A percentile compares a stretch with the other conserved stretches of the same genome.
Evolutionary conservation across 2,888 invertebrate genomes (phyloP).

Genomic region (Plutella xylostella): DNA sequence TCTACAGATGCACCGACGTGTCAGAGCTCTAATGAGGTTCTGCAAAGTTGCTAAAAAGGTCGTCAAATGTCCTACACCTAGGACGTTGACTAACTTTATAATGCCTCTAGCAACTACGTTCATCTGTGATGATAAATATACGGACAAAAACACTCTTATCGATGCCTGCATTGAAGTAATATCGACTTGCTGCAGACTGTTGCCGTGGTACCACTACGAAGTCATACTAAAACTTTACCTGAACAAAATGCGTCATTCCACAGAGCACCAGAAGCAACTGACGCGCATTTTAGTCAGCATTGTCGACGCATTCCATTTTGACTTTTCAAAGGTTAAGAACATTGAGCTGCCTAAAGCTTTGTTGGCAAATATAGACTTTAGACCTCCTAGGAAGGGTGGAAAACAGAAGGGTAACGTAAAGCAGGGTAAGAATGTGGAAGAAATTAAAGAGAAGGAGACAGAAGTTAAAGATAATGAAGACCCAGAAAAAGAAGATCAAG

Average conservation of each 20-base stretch:
- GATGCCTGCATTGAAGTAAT: slow-evolving; percentile 88
- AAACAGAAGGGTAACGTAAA: slow-evolving; percentile 20
- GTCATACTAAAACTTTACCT: slow-evolving; percentile 85
- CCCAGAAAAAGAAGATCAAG: not conserved
- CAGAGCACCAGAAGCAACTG: slow-evolving; percentile 85
- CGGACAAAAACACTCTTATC: slow-evolving; percentile 81
- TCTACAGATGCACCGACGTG: slow-evolving; percentile 86
- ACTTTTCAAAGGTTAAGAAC: slow-evolving; percentile 74
- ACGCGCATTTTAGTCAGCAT: slow-evolving; percentile 82
- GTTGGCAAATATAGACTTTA: slow-evolving; percentile 29
- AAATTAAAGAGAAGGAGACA: slow-evolving; percentile 20
- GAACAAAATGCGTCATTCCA: slow-evolving; percentile 75
- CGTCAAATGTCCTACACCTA: slow-evolving; percentile 71
- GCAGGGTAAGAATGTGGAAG: slow-evolving; percentile 24
- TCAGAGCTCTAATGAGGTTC: slow-evolving; percentile 84
- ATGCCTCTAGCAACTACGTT: slow-evolving; percentile 86
- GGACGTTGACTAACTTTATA: slow-evolving; percentile 85
- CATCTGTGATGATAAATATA: slow-evolving; percentile 81
- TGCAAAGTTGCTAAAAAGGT: slow-evolving; percentile 74
- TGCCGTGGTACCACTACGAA: slow-evolving; percentile 94
- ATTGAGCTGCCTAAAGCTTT: slow-evolving; percentile 47
- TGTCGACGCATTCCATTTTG: slow-evolving; percentile 93
- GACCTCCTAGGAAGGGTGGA: slow-evolving; percentile 19
- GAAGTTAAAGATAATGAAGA: slow-evolving; percentile 19
- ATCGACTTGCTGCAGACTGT: slow-evolving; percentile 77